Evolutionary conservation across 2,113 vertebrate genomes (phyloP), one percentile per base, ranked within the genome.

Genomic region (Nanorana parkeri): DNA sequence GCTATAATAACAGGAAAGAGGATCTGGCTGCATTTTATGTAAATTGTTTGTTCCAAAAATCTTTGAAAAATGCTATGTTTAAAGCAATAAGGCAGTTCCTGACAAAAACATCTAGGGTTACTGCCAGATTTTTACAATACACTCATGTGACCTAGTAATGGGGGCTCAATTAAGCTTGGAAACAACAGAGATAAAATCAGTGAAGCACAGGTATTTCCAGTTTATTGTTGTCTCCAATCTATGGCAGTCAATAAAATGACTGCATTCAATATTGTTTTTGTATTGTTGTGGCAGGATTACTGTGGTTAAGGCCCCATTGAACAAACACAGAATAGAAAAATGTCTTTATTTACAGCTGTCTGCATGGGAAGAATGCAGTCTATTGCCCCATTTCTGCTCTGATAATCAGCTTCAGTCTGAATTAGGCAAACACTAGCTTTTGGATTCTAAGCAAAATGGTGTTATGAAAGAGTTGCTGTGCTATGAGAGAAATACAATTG

Each of bases 321-420:
- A 86, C 75, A 85, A 89, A 86, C 0, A 85, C 83, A 84, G 71
- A 78, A 83, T 78, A 86, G 79, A 84, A 85, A 84, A 83, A 85
- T 85, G 86, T 88, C 88, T 88, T 88, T 89, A 89, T 92, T 89
- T 89, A 88, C 73, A 85, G 75, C 83, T 83, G 80, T 84, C 85
- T 88, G 83, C 68, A 80, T 83, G 80, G 81, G 80, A 90, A 86
- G 88, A 88, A 86, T 83, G 86, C 78, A 0, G 41, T 52, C 75
- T 54, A 41, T 75, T 86, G 73, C 80, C 68, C 78, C 79, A 77
- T 83, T 63, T 84, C 85, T 87, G 85, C 84, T 88, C 85, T 83
- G 28, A 86, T 83, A 86, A 32, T 86, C 83, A 85, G 85, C 84
- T 88, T 78, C 83, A 84, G 77, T 84, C 84, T 84, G 71, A 61